A percentile compares a stretch with the other conserved stretches of the same genome.
Conservation (phyloP, 2,797 vertebrate genomes). For the Acipenser oxyrinchus region DNA sequence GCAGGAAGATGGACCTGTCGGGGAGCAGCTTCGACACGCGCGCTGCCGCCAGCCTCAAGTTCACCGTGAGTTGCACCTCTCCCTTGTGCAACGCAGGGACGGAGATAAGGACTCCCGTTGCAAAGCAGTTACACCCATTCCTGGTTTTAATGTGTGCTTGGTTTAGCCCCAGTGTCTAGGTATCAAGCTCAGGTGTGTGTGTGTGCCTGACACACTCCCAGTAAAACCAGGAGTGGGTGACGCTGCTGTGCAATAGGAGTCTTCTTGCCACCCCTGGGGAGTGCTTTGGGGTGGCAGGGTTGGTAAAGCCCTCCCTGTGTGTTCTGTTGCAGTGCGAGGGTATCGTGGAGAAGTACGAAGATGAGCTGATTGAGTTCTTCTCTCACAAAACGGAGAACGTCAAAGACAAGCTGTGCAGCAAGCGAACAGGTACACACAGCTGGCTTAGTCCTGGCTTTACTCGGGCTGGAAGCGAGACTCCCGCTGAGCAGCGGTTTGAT, state of each 20-base stretch:
- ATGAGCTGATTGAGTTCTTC: slow-evolving; percentile 91
- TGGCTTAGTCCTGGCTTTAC: background rate
- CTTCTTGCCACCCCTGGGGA: no score
- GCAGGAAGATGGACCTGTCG: slow-evolving; percentile 69
- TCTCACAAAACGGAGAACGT: slow-evolving; percentile 80
- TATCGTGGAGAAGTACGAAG: slow-evolving; percentile 87
- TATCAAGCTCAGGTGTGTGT: background rate
- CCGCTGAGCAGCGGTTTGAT: background rate
- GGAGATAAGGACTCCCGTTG: no score
- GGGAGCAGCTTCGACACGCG: slow-evolving; percentile 43
- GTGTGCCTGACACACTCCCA: background rate
- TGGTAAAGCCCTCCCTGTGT: slow-evolving; percentile 5
- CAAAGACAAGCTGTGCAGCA: slow-evolving; percentile 93
- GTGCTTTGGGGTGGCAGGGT: no score
- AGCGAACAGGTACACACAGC: slow-evolving; percentile 71
- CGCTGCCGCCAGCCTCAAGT: slow-evolving; percentile 70
- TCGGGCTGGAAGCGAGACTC: background rate
- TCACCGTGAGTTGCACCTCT: slow-evolving; percentile 61
- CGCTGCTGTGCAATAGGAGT: no score
- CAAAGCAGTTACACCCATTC: background rate
- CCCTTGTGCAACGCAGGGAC: background rate
- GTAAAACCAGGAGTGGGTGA: no score
- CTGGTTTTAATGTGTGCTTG: background rate
- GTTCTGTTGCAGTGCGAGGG: slow-evolving; percentile 76
- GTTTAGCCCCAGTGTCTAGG: no score